A percentile compares a stretch with the other conserved stretches of the same genome.
Evolutionary conservation across 2,888 invertebrate species (phyloP).

Genomic region (Lasioglossum calceatum): DNA sequence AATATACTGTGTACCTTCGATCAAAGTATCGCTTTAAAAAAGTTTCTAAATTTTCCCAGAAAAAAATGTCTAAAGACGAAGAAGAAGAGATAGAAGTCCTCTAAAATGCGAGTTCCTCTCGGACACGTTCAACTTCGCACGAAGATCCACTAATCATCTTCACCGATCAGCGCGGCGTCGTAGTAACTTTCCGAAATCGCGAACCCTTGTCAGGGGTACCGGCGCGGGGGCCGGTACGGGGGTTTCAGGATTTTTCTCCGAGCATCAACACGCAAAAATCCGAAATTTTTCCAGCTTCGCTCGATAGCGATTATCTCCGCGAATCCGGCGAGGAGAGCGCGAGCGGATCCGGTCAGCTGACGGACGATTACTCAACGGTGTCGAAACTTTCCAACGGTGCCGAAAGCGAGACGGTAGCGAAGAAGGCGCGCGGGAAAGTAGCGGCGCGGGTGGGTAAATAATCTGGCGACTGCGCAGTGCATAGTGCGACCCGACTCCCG

Average conservation of each 20-base stretch:
- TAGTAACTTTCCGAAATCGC: background rate
- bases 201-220: background rate
- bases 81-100: too few species aligned
- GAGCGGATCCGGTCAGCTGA: constrained; percentile 1
- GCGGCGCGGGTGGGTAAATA: background rate
- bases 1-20: too few species aligned
- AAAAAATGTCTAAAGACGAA: too few species aligned
- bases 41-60: too few species aligned
- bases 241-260: background rate
- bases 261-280: background rate
- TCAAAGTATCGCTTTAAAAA: too few species aligned
- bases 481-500: background rate
- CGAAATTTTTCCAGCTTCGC: background rate
- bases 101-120: too few species aligned
- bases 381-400: constrained; percentile 5
- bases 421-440: background rate
- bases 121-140: too few species aligned
- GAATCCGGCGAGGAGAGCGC: background rate
- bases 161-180: background rate
- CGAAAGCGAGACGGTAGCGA: background rate
- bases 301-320: constrained; percentile 1
- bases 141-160: background rate
- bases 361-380: background rate
- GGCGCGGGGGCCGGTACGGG: background rate
- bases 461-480: background rate